Base-by-base conservation (phyloP, 2,797 vertebrate genomes). In the Mus spretus region DNA sequence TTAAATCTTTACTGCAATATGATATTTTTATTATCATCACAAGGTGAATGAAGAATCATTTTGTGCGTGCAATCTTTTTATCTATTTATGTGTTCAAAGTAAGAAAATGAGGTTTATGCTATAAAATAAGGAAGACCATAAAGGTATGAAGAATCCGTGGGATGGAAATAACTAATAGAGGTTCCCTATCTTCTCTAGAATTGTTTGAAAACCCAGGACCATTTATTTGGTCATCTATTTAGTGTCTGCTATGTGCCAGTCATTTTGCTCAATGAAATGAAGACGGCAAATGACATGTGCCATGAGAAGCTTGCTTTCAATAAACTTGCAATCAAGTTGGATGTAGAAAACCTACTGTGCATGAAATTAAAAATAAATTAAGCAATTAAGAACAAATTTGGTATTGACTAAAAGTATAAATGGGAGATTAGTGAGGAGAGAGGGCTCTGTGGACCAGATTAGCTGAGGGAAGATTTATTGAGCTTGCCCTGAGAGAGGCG, bases 331-430 rank as follows among this genome's bases (percentile, higher is more conserved):
- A 96, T 88, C 28, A 59, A 85, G 55, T 22, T 92, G 37, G 55
- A n/a, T 93, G 57, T 47, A 95, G 82, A 92, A 96, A 97, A 92
- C 24, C 90, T 86, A 92, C 89, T 75, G 11, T 91, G 79, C 95
- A 94, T 92, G 91, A 95, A 95, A 96, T 94, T 94, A 95, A 96
- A 93, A 70, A 70, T 78, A 96, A 93, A 93, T 90, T 93, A 96
- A 96, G 74, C 82, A 96, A 96, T 80, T 95, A 86, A 80, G 61
- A 93, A 88, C 1, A 78, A 85, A 93, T 94, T 92, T 90, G 50
- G 24, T 93, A 83, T 94, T 95, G 78, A 94, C 78, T 82, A 37
- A 88, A 95, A 93, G 59, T 90, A 55, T 65, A 95, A 86, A 83
- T 57, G 31, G 59, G 53, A 94, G 34, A 91, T 89, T 80, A 85